These are phyloP conservation scores for Drosophila setifemur DNA, from an alignment of 1,140 invertebrate species.

Conservation along the genomic window DNA sequence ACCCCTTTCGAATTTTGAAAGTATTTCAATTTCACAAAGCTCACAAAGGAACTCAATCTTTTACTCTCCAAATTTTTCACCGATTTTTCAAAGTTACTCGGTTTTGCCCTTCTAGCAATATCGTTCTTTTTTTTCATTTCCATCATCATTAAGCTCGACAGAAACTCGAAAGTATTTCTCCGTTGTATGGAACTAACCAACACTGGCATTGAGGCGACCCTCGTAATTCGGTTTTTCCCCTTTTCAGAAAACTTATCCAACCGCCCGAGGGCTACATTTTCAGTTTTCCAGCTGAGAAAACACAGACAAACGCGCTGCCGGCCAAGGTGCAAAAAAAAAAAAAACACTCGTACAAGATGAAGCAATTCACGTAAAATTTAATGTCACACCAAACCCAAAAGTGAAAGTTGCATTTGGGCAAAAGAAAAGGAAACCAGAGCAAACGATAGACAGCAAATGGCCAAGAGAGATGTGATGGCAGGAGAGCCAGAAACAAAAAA, in stretches of 20 bases:
- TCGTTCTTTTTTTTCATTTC: neutral
- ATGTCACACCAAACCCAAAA: conserved; percentile 61
- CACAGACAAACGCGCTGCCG: conserved; percentile 43
- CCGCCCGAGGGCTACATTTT: conserved; percentile 49
- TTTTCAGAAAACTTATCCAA: conserved; percentile 37
- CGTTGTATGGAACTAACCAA: conserved; percentile 7
- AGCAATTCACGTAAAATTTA: conserved; percentile 61
- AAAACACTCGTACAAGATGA: conserved; percentile 33
- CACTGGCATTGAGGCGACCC: conserved; percentile 36
- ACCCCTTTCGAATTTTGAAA: no score
- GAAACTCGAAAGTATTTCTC: conserved; percentile 1
- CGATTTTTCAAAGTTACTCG: neutral
- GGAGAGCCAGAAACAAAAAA: conserved; percentile 2
- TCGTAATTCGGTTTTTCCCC: conserved; percentile 32
- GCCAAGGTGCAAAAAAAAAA: conserved; percentile 51
- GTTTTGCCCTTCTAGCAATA: neutral
- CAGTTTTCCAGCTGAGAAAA: conserved; percentile 57
- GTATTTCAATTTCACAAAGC: no score
- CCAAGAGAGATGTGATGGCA: neutral
- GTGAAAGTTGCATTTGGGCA: conserved; percentile 60
- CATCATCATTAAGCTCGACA: conserved; percentile 18
- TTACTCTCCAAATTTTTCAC: neutral
- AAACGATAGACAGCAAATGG: conserved; percentile 3
- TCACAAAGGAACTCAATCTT: no score
- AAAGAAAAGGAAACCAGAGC: conserved; percentile 9